Conservation (phyloP, 1,140 invertebrate genomes). For the Drosophila auraria region DNA sequence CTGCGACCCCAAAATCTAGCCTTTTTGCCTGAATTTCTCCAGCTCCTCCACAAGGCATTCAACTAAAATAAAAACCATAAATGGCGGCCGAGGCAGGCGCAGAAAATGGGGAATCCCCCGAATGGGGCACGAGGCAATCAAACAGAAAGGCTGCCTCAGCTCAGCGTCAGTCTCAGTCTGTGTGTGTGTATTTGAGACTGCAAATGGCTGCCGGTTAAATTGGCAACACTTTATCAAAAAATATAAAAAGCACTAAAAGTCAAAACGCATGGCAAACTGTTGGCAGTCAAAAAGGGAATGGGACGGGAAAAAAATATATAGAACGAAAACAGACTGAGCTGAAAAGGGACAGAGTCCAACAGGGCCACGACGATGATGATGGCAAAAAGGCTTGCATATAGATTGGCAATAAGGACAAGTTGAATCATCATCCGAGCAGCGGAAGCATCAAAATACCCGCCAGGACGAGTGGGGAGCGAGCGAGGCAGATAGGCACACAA, state of each 20-base stretch:
- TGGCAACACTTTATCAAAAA: slow-evolving; percentile 84
- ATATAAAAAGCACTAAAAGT: slow-evolving; percentile 83
- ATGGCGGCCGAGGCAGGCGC: slow-evolving; percentile 31
- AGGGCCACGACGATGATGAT: slow-evolving; percentile 36
- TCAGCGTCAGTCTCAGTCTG: slow-evolving; percentile 40
- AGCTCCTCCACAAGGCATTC: slow-evolving; percentile 35
- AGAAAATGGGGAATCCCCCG: slow-evolving; percentile 22
- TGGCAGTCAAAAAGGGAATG: slow-evolving; percentile 33
- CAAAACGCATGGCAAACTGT: slow-evolving; percentile 72
- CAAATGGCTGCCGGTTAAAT: slow-evolving; percentile 82
- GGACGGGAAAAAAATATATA: slow-evolving; percentile 13
- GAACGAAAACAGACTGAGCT: slow-evolving; percentile 20
- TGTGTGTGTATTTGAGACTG: slow-evolving; percentile 35
- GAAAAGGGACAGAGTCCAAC: slow-evolving; percentile 38
- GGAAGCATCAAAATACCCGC: slow-evolving; percentile 48
- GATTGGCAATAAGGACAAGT: slow-evolving; percentile 81
- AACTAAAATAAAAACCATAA: slow-evolving; percentile 80
- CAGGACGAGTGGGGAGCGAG: slow-evolving; percentile 3
- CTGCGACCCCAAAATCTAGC: neutral
- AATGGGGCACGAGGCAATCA: slow-evolving; percentile 64
- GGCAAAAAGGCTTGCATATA: slow-evolving; percentile 71
- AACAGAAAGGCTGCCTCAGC: slow-evolving; percentile 73
- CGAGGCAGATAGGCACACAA: slow-evolving; percentile 11
- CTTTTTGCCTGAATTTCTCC: neutral
- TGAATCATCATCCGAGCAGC: slow-evolving; percentile 64